Conservation (phyloP, 2,797 vertebrate genomes). For the Synaphobranchus kaupii region DNA sequence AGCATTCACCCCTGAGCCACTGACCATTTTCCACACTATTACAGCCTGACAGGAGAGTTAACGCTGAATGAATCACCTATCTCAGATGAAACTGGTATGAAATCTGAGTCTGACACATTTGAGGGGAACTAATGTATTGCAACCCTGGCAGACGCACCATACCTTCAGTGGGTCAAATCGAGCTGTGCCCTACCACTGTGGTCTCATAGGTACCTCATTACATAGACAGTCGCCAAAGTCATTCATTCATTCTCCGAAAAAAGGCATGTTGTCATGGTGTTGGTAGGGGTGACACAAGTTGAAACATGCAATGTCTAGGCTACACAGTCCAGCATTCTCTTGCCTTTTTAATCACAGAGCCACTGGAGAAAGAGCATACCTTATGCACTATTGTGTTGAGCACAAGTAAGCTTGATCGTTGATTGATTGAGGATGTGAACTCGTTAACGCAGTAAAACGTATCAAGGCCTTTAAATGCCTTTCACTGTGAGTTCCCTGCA, state of each 20-base stretch:
- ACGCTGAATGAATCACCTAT: neutral
- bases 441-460: neutral
- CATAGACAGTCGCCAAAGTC: too few species aligned
- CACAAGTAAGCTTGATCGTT: neutral
- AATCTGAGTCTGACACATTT: neutral
- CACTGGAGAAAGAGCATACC: neutral
- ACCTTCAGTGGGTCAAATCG: too few species aligned
- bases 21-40: too few species aligned
- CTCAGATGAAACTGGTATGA: neutral
- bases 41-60: too few species aligned
- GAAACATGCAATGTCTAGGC: neutral
- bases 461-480: neutral
- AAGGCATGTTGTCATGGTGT: too few species aligned
- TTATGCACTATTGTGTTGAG: neutral
- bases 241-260: too few species aligned
- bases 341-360: neutral
- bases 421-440: neutral
- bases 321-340: neutral
- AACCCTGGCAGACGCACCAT: too few species aligned
- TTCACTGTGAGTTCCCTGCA: neutral
- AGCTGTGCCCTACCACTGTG: too few species aligned
- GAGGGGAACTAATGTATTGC: too few species aligned
- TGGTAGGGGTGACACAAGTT: too few species aligned
- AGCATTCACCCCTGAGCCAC: too few species aligned
- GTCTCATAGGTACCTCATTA: too few species aligned